Evolutionary conservation across 2,113 vertebrate species (phyloP), one percentile per base, ranked within the genome.

Genomic region (Albula glossodonta): DNA sequence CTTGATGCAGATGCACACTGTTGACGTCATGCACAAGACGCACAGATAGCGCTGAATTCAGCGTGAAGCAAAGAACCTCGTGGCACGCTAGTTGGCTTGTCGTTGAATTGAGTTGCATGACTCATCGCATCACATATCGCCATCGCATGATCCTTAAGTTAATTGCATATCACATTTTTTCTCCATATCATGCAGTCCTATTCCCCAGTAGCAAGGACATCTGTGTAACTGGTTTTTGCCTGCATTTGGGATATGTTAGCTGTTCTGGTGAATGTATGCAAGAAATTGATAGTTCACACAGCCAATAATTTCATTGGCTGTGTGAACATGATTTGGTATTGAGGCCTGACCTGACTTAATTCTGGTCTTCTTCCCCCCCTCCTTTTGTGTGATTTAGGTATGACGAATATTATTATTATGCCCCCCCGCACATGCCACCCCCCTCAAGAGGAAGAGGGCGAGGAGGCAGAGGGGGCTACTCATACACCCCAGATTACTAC

Each of bases 401-500:
- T 95, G 98, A 99, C 91, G 98, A 99, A 94, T 99, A 99, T 96
- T 99, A 99, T 96, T 99, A 99, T 94, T 99, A 99, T 15, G 97
- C 97, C 87, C 97, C 97, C 88, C 97, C 97, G 91, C 97, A 99
- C 92, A 97, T 99, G 97, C 98, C 97, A 74, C 97, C 98, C 93
- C 97, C 97, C 90, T 95, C 97, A 89, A 96, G 98, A 97, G 97
- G 96, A 91, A 91, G 98, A 94, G 97, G 98, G 93, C 95, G 98
- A 93, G 98, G 97, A 87, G 97, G 96, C 80, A 94, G 98, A 90
- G 97, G 97, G 94, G 97, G 97, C 89, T 99, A 99, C 41, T 97
- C 97, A 92, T 99, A 99, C 95, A 95, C 97, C 85, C 97, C 96
- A 83, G 98, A 99, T 95, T 99, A 99, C 96, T 99, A 99, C 1